Evolutionary conservation across 1,140 invertebrate genomes (phyloP).

Genomic region (Laupala kohalensis): DNA sequence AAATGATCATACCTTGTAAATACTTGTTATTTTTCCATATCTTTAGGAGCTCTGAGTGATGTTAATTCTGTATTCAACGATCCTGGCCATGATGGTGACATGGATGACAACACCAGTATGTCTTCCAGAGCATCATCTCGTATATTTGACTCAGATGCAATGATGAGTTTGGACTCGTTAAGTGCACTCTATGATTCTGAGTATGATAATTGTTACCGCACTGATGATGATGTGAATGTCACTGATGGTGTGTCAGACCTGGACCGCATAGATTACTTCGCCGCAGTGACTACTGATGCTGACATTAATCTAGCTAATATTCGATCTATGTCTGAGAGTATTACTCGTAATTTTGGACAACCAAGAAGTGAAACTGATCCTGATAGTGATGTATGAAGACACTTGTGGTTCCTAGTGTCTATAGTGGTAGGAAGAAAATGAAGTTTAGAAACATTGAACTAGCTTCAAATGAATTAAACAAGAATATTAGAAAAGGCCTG

Average conservation of each 20-base stretch:
- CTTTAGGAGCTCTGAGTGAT: slow-evolving; percentile 57
- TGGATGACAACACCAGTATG: slow-evolving; percentile 63
- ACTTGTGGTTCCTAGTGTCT: slow-evolving; percentile 9
- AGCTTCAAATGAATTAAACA: neutral
- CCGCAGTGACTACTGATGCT: slow-evolving; percentile 24
- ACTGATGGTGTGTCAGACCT: slow-evolving; percentile 7
- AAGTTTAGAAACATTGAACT: neutral
- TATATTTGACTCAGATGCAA: slow-evolving; percentile 57
- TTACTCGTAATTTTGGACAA: slow-evolving; percentile 58
- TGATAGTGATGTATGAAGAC: slow-evolving; percentile 41
- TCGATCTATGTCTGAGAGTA: slow-evolving; percentile 56
- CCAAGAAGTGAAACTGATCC: slow-evolving; percentile 45
- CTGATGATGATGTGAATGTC: slow-evolving; percentile 26
- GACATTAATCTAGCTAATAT: slow-evolving; percentile 64
- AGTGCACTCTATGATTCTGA: slow-evolving; percentile 75
- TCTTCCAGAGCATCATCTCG: slow-evolving; percentile 64
- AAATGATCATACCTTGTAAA: neutral
- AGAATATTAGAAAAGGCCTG: neutral
- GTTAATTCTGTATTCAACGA: slow-evolving; percentile 71
- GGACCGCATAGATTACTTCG: slow-evolving; percentile 14
- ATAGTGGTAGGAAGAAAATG: neutral
- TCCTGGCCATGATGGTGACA: slow-evolving; percentile 39
- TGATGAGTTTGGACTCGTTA: slow-evolving; percentile 60
- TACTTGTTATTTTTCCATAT: neutral
- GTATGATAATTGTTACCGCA: slow-evolving; percentile 49